These are phyloP conservation scores for Amiota mariae DNA, from an alignment of 2,888 invertebrate species.

Conservation along the genomic window DNA sequence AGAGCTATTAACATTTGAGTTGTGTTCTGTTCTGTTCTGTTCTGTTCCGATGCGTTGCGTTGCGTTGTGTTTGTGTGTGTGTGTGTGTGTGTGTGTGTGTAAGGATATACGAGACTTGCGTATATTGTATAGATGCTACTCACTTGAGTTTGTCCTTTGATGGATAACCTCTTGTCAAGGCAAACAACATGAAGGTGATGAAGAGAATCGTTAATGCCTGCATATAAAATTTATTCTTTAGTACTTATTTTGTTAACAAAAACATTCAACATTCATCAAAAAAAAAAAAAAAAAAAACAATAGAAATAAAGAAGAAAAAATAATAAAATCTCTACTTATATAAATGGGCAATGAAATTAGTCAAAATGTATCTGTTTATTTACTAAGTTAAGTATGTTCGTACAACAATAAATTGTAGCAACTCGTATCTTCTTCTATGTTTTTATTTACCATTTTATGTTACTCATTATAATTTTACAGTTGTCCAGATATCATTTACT, in stretches of 20 bases:
- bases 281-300: background rate
- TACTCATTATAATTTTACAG: background rate
- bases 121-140: slow-evolving; percentile 48
- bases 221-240: slow-evolving; percentile 4
- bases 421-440: background rate
- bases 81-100: slow-evolving; percentile 29
- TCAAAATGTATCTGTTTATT: background rate
- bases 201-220: slow-evolving; percentile 63
- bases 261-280: background rate
- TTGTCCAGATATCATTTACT: too few relatives aligned
- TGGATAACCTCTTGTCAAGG: slow-evolving; percentile 64
- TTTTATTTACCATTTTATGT: slow-evolving; percentile 1
- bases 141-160: slow-evolving; percentile 71
- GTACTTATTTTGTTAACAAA: slow-evolving; percentile 3
- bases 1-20: background rate
- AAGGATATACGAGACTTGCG: slow-evolving; percentile 1
- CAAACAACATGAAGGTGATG: slow-evolving; percentile 64
- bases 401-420: background rate
- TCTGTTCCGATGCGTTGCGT: too few relatives aligned
- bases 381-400: background rate
- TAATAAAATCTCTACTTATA: slow-evolving; percentile 2
- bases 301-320: background rate
- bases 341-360: slow-evolving; percentile 13
- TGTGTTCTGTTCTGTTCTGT: too few relatives aligned
- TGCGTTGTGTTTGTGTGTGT: slow-evolving; percentile 17